phyloP scores from a whole-genome alignment of 1,140 invertebrate genomes.

The Eurosta solidaginis region DNA sequence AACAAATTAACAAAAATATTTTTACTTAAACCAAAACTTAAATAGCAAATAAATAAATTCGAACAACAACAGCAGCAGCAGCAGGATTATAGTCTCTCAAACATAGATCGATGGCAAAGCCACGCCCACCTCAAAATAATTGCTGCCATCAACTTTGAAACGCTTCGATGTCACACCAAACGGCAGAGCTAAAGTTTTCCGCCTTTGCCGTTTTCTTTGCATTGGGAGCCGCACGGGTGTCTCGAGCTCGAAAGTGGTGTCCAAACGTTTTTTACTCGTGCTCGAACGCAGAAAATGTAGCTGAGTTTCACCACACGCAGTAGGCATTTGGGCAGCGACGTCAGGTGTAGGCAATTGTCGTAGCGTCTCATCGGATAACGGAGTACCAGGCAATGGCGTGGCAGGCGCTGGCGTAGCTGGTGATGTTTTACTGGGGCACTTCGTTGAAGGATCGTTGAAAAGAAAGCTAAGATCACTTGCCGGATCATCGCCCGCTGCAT shows the following conservation, averaged over 20 bases:
- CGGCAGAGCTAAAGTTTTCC: neutral
- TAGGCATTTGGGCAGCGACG: neutral
- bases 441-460: neutral
- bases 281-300: neutral
- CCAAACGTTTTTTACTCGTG: neutral
- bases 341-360: conserved; percentile 25
- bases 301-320: neutral
- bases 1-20: conserved; percentile 40
- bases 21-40: neutral
- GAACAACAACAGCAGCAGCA: neutral
- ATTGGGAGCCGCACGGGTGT: conserved; percentile 42
- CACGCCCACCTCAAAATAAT: conserved; percentile 55
- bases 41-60: conserved; percentile 19
- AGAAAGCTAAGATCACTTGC: conserved; percentile 54
- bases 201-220: neutral
- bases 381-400: conserved; percentile 36
- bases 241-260: conserved; percentile 44
- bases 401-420: conserved; percentile 40
- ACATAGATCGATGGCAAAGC: conserved; percentile 56
- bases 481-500: conserved; percentile 55
- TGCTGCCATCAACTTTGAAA: conserved; percentile 48
- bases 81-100: neutral
- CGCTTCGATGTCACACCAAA: conserved; percentile 39
- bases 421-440: conserved; percentile 30
- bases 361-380: conserved; percentile 10